A percentile compares a stretch with the other conserved stretches of the same genome.
Conservation (phyloP, 1,140 invertebrate species). For the Diorhabda elongata region DNA sequence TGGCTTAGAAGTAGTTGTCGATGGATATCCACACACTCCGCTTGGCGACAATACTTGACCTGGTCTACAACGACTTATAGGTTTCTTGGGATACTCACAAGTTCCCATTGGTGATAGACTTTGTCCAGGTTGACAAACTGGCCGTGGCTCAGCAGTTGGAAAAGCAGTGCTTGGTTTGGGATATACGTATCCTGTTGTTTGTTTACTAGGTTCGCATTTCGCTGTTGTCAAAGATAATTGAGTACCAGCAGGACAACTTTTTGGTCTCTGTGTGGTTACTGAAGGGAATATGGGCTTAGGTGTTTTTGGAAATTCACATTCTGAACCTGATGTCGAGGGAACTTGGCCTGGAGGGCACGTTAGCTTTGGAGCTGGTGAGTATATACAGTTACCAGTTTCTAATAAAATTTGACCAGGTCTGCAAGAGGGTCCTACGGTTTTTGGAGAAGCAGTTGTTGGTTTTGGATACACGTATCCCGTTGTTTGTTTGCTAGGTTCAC, state of each 20-base stretch:
- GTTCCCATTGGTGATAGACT: background rate
- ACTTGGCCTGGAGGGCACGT: background rate
- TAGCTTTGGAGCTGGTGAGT: background rate
- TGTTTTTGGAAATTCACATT: background rate
- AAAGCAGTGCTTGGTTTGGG: background rate
- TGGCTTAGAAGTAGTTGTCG: background rate
- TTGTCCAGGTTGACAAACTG: slow-evolving; percentile 6
- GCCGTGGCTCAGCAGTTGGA: background rate
- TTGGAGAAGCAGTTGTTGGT: background rate
- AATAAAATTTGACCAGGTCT: background rate
- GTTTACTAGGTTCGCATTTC: background rate
- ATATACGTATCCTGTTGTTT: background rate
- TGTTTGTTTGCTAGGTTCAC: too few species aligned
- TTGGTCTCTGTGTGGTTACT: background rate
- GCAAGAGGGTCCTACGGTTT: background rate
- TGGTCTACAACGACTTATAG: background rate
- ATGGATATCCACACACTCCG: slow-evolving; percentile 5
- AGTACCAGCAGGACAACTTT: background rate
- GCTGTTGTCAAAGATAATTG: background rate
- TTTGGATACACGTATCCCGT: too few species aligned
- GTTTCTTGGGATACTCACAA: slow-evolving; percentile 4
- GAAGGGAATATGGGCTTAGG: background rate
- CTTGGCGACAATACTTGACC: background rate
- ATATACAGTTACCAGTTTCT: background rate
- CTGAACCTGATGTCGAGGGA: background rate